phyloP scores from a whole-genome alignment of 2,888 invertebrate genomes.

The Macrophya alboannulata region DNA sequence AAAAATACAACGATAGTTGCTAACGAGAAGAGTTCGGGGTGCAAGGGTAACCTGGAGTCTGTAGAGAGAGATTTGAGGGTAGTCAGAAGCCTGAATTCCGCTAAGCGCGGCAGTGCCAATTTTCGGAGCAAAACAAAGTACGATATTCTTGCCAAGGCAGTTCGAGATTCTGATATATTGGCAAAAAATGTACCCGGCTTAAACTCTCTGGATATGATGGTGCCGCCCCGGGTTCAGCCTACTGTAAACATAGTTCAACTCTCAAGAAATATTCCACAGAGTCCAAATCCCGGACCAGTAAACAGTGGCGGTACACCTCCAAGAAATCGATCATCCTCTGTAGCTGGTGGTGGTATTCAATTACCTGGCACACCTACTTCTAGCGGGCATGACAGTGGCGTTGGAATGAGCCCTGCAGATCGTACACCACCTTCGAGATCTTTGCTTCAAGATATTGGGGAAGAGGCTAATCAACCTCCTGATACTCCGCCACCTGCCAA shows the following conservation, averaged over 20 bases:
- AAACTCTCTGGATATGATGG: constrained; percentile 83
- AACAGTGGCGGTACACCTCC: constrained; percentile 76
- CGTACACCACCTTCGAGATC: constrained; percentile 77
- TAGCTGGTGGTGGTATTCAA: constrained; percentile 71
- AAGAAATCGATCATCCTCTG: constrained; percentile 73
- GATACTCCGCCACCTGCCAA: constrained; percentile 71
- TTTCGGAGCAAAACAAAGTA: constrained; percentile 70
- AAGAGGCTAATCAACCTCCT: constrained; percentile 76
- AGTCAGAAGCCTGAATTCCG: constrained; percentile 31
- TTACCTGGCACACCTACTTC: constrained; percentile 77
- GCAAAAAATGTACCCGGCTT: constrained; percentile 83
- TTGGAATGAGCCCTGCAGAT: constrained; percentile 78
- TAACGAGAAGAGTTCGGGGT: constrained; percentile 37
- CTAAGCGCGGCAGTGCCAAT: background rate
- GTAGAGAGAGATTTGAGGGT: constrained; percentile 34
- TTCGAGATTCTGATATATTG: constrained; percentile 77
- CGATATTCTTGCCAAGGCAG: constrained; percentile 74
- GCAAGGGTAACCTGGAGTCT: constrained; percentile 15
- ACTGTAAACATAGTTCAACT: constrained; percentile 85
- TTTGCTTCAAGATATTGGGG: constrained; percentile 75
- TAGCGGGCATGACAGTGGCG: constrained; percentile 78
- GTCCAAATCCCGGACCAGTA: constrained; percentile 74
- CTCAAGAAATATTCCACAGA: constrained; percentile 77
- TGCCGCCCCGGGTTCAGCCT: constrained; percentile 80
- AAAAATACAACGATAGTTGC: constrained; percentile 64